These are phyloP conservation scores for Hoplias malabaricus DNA, from an alignment of 2,113 vertebrate genomes.

Conservation along the genomic window DNA sequence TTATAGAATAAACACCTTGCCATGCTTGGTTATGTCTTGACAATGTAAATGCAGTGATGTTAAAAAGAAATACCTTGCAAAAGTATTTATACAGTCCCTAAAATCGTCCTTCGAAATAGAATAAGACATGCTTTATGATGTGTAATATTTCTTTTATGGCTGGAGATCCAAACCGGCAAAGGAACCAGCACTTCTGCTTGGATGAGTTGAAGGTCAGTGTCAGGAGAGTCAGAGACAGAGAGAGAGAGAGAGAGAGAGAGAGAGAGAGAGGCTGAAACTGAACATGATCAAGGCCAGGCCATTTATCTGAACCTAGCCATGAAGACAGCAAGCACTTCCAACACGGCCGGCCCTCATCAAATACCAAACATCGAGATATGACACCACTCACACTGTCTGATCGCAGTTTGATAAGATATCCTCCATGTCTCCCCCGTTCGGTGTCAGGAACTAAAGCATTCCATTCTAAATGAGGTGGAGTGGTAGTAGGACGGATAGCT, in stretches of 20 bases:
- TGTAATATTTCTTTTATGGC: constrained; percentile 6
- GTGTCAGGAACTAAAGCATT: background rate
- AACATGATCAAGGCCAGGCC: constrained; percentile 26
- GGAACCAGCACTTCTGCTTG: background rate
- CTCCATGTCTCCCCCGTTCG: background rate
- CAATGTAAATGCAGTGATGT: background rate
- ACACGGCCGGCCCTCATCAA: background rate
- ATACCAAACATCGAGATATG: background rate
- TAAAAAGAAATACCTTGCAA: background rate
- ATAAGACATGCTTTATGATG: no score
- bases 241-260: constrained; percentile 35
- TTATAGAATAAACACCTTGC: no score
- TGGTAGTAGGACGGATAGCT: background rate
- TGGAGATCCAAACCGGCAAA: constrained; percentile 5
- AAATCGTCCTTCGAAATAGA: background rate
- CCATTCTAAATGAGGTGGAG: background rate
- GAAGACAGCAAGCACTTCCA: background rate
- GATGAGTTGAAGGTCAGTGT: constrained; percentile 43
- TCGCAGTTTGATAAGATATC: background rate
- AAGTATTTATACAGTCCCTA: background rate
- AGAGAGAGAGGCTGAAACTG: constrained; percentile 16
- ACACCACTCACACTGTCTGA: background rate
- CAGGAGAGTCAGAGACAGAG: constrained; percentile 41
- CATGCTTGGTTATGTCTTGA: no score
- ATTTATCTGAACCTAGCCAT: constrained; percentile 12